These are phyloP conservation scores for Corticium candelabrum DNA, from an alignment of 37 sponge, comb jelly and placozoan genomes.

Conservation along the genomic window DNA sequence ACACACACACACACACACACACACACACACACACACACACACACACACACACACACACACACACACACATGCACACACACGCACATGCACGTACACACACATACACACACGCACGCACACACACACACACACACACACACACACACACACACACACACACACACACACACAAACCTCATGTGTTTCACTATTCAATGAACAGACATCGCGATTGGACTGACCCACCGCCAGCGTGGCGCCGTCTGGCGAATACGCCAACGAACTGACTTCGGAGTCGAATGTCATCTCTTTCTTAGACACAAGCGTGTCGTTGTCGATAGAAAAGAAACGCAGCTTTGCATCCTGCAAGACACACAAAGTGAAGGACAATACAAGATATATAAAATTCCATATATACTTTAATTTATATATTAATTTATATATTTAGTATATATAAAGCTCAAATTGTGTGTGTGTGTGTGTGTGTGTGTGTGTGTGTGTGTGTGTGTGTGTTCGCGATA, in stretches of 20 bases:
- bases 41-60: no score
- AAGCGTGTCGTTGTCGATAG: background rate
- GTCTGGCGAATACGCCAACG: background rate
- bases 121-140: background rate
- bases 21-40: no score
- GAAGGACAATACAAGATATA: background rate
- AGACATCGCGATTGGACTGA: background rate
- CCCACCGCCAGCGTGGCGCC: background rate
- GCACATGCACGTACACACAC: background rate
- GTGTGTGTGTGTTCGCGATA: no score
- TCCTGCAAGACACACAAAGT: background rate
- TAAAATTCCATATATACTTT: background rate
- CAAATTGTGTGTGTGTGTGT: no score
- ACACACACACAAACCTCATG: background rate
- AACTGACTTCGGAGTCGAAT: background rate
- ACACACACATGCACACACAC: no score
- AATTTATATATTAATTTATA: no score
- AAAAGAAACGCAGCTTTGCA: background rate
- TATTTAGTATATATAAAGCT: no score
- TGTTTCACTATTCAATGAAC: background rate
- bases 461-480: no score
- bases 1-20: no score
- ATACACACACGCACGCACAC: conserved; percentile 3
- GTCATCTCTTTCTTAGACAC: background rate
- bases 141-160: conserved; percentile 1